phyloP scores from a whole-genome alignment of 2,113 vertebrate species.

The Lepus americanus region DNA sequence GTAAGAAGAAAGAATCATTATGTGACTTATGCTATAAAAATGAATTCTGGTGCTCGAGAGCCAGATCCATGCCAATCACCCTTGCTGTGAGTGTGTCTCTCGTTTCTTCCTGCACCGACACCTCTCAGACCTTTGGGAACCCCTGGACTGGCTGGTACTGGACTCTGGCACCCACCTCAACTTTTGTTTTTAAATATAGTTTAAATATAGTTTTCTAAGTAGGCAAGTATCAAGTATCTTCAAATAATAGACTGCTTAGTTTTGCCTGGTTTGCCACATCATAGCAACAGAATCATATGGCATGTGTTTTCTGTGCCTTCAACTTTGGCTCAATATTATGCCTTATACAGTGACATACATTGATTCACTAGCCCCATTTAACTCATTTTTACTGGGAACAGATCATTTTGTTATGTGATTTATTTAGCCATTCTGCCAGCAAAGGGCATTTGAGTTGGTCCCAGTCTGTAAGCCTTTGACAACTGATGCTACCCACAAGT shows the following conservation, averaged over 20 bases:
- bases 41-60: no score
- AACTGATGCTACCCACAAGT: neutral
- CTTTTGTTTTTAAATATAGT: neutral
- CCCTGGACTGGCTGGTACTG: no score
- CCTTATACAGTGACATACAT: neutral
- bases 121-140: no score
- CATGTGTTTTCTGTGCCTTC: neutral
- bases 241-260: neutral
- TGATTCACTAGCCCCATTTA: neutral
- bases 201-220: neutral
- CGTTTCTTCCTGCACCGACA: no score
- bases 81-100: no score
- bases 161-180: no score
- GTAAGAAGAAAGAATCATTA: no score
- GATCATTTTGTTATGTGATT: neutral
- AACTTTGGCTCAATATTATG: neutral
- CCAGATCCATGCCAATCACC: no score
- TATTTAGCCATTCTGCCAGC: neutral
- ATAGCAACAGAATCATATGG: neutral
- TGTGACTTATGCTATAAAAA: no score
- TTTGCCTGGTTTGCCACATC: neutral
- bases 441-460: neutral
- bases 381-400: neutral
- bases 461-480: neutral
- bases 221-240: neutral